Conservation (phyloP, 2,113 vertebrate species). For the Myiagra hebetior region DNA sequence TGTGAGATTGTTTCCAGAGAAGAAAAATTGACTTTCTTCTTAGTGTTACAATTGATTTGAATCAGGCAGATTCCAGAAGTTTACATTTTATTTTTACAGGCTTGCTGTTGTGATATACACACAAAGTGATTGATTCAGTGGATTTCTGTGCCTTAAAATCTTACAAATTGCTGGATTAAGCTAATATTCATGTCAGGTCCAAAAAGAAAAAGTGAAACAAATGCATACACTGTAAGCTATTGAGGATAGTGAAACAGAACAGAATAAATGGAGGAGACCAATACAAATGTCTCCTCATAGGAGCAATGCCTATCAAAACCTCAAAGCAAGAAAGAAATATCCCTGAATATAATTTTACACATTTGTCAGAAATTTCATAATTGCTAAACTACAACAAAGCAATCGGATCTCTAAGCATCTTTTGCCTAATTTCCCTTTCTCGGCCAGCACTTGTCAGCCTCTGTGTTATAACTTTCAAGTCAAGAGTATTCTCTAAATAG, state of each 20-base stretch:
- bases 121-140: neutral
- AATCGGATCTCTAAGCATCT: neutral
- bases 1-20: neutral
- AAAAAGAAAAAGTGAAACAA: neutral
- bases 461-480: neutral
- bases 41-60: neutral
- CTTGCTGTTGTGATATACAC: neutral
- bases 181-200: neutral
- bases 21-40: neutral
- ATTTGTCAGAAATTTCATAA: neutral
- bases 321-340: neutral
- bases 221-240: neutral
- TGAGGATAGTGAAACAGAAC: neutral
- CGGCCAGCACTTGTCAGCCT: neutral
- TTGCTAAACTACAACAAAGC: neutral
- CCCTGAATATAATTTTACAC: neutral
- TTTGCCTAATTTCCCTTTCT: neutral
- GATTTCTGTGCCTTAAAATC: neutral
- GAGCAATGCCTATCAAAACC: neutral
- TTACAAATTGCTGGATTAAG: neutral
- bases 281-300: neutral
- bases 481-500: neutral
- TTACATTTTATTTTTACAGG: neutral
- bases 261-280: neutral
- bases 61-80: neutral